Evolutionary conservation across 2,888 invertebrate species (phyloP).

Genomic region (Drosophila neutralis): DNA sequence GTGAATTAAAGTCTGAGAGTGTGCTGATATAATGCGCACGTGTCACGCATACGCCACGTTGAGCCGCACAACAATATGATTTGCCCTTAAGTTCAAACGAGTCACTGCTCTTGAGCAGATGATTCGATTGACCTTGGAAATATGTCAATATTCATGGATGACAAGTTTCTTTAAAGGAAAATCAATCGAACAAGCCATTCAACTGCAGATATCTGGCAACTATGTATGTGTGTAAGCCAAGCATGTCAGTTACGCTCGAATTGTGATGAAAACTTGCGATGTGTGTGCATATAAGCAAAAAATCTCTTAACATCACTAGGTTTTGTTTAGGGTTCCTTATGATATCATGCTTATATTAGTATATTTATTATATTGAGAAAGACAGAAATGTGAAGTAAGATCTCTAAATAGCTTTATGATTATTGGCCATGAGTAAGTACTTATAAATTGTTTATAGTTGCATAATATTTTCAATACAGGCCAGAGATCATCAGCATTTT

Average conservation of each 20-base stretch:
- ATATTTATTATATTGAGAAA: background rate
- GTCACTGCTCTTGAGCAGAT: constrained; percentile 43
- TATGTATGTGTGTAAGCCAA: constrained; percentile 60
- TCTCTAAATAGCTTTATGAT: constrained; percentile 7
- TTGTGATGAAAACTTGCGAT: constrained; percentile 42
- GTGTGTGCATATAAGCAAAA: background rate
- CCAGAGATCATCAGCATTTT: constrained; percentile 9
- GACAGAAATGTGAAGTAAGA: constrained; percentile 9
- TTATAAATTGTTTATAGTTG: constrained; percentile 9
- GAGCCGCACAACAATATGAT: background rate
- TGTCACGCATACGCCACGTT: constrained; percentile 62
- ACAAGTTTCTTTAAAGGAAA: constrained; percentile 40
- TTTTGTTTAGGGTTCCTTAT: constrained; percentile 12
- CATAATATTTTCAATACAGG: constrained; percentile 18
- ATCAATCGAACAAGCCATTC: constrained; percentile 33
- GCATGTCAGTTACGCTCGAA: constrained; percentile 69
- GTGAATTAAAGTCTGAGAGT: constrained; percentile 20
- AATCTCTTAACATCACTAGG: background rate
- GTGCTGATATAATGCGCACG: constrained; percentile 38
- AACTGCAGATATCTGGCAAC: constrained; percentile 27
- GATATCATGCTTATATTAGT: constrained; percentile 28
- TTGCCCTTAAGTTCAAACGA: constrained; percentile 20
- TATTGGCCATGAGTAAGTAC: constrained; percentile 21
- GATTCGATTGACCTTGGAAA: constrained; percentile 23
- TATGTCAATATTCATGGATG: constrained; percentile 54